Base-by-base conservation (phyloP, 2,888 invertebrate species). In the Clanis bilineata region DNA sequence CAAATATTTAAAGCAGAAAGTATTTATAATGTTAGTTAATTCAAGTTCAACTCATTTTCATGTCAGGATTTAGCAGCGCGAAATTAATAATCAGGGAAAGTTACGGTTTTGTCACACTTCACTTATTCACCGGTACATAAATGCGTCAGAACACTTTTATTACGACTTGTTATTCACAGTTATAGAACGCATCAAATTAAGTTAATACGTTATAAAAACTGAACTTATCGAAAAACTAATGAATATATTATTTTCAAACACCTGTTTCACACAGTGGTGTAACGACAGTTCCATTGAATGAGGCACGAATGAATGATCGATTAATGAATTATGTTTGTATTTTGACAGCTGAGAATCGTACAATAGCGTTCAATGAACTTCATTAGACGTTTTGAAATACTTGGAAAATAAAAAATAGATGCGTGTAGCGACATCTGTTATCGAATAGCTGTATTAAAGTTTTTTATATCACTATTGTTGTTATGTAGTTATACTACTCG, bases 71-170 rank as follows among this genome's bases (percentile, higher is more conserved):
- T 73, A 74, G 67, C 74, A 80, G 79, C 82, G 80, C 82, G 79
- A 86, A 86, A 83, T 85, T 84, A 80, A 81, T 84, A 82, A 79
- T 69, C 70, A 76, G 82, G 80, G 88, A 89, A 89, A 88, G 88
- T 87, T 85, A 70, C 69, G 63, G 39, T 10, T 51, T 58, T 58
- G 39, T 51, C n/a, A 39, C 64, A 69, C 65, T 64, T 60, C n/a
- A 63, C 18, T 59, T 59, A 59, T 51, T 59, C 43, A 38, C 32
- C 56, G 12, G 18, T 28, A 28, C 57, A 45, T 54, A 59, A 51
- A 43, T 32, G 44, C 39, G 21, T 10, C 47, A 5, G 39, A 47
- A 44, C 43, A 60, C 38, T 51, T 25, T 25, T 9, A 32, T 23
- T 0, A 56, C 7, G 21, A n/a, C 2, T n/a, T 12, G 22, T 21